A percentile compares a stretch with the other conserved stretches of the same genome.
phyloP scores from a whole-genome alignment of 2,113 vertebrate species.

The Hemiscyllium ocellatum region DNA sequence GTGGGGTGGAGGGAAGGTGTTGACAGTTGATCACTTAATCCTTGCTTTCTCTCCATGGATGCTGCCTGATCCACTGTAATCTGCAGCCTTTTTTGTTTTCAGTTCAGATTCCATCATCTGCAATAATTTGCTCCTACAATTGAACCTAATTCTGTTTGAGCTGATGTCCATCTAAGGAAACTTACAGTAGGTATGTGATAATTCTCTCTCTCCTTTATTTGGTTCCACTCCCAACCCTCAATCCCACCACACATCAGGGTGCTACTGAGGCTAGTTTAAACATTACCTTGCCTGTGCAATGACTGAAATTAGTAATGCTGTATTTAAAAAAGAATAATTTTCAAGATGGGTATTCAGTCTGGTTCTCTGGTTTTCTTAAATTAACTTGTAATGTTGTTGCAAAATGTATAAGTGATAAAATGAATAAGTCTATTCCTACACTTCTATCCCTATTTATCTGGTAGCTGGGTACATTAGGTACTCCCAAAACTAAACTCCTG shows the following conservation, averaged over 20 bases:
- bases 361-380: neutral
- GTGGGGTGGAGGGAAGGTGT: too few species aligned
- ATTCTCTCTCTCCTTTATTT: neutral
- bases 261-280: neutral
- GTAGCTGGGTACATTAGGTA: neutral
- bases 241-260: neutral
- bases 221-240: neutral
- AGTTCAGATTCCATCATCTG: too few species aligned
- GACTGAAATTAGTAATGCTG: neutral
- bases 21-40: too few species aligned
- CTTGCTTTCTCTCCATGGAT: too few species aligned
- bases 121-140: neutral
- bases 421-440: neutral
- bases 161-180: neutral
- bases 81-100: too few species aligned
- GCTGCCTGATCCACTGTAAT: too few species aligned
- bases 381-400: neutral
- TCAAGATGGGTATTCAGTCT: neutral
- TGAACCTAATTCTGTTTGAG: neutral
- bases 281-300: neutral
- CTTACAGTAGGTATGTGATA: neutral
- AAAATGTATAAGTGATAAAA: neutral
- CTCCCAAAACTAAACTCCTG: neutral
- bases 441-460: neutral
- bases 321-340: neutral